Evolutionary conservation across 1,140 invertebrate genomes (phyloP).

Genomic region (Drosophila subobscura): DNA sequence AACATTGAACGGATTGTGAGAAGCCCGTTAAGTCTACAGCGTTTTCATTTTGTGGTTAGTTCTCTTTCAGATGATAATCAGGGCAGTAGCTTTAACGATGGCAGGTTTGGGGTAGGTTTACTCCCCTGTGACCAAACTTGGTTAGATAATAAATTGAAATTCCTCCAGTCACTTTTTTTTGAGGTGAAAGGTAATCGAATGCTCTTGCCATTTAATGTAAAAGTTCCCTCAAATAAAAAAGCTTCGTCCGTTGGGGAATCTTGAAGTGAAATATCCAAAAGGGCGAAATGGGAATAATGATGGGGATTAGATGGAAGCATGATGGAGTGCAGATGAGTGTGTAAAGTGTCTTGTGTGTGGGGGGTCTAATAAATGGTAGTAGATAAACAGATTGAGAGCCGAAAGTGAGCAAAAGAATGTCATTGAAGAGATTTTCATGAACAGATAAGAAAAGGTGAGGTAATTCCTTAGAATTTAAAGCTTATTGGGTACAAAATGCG

Average conservation of each 20-base stretch:
- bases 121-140: slow-evolving; percentile 16
- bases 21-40: slow-evolving; percentile 11
- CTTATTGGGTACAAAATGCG: no score
- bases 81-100: neutral
- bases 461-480: slow-evolving; percentile 2
- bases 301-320: slow-evolving; percentile 53
- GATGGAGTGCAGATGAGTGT: slow-evolving; percentile 32
- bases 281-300: slow-evolving; percentile 45
- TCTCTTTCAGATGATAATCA: slow-evolving; percentile 8
- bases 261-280: slow-evolving; percentile 26
- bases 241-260: slow-evolving; percentile 1
- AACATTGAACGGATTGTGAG: slow-evolving; percentile 14
- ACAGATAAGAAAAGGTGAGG: neutral
- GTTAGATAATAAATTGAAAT: slow-evolving; percentile 60
- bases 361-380: slow-evolving; percentile 36
- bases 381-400: slow-evolving; percentile 26
- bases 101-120: neutral
- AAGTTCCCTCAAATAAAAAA: neutral
- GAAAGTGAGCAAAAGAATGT: slow-evolving; percentile 10
- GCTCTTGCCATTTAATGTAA: slow-evolving; percentile 29
- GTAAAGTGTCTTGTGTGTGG: neutral
- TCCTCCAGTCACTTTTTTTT: slow-evolving; percentile 32
- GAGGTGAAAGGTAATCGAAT: slow-evolving; percentile 54
- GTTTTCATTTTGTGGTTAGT: slow-evolving; percentile 50
- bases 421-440: neutral